These are phyloP conservation scores for Limnodromus scolopaceus DNA, from an alignment of 2,797 vertebrate species.

Conservation along the genomic window DNA sequence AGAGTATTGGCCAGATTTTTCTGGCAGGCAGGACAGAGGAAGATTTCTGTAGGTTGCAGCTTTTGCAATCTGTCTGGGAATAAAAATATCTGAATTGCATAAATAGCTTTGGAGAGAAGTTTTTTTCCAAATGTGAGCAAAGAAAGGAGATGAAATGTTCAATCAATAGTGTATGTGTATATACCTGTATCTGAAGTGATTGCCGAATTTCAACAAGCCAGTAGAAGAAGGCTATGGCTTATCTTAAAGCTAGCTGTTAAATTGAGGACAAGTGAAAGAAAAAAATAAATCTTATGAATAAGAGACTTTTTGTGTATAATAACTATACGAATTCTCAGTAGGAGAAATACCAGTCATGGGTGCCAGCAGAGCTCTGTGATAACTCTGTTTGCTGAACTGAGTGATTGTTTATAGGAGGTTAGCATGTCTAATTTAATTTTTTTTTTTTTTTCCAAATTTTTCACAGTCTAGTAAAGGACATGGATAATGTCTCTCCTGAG, in stretches of 20 bases:
- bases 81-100: not conserved
- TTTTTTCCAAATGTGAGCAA: not conserved
- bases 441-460: not conserved
- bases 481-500: conserved; percentile 82
- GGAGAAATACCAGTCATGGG: not conserved
- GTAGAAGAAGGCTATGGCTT: not conserved
- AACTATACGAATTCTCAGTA: not conserved
- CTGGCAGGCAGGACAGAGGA: not conserved
- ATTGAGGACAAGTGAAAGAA: not conserved
- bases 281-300: not conserved
- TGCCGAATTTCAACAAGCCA: not conserved
- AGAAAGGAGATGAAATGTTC: not conserved
- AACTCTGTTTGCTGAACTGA: not conserved
- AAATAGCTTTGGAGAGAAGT: not conserved
- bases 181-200: not conserved
- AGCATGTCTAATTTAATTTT: not conserved
- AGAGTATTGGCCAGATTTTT: not conserved
- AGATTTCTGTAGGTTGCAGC: not conserved
- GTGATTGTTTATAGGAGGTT: not conserved
- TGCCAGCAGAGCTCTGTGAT: not conserved
- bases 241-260: not conserved
- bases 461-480: conserved; percentile 84
- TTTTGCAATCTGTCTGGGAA: not conserved
- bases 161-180: accelerated
- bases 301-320: not conserved